Evolutionary conservation across 1,140 invertebrate genomes (phyloP), one percentile per base, ranked within the genome.

Genomic region (Drosophila suzukii): DNA sequence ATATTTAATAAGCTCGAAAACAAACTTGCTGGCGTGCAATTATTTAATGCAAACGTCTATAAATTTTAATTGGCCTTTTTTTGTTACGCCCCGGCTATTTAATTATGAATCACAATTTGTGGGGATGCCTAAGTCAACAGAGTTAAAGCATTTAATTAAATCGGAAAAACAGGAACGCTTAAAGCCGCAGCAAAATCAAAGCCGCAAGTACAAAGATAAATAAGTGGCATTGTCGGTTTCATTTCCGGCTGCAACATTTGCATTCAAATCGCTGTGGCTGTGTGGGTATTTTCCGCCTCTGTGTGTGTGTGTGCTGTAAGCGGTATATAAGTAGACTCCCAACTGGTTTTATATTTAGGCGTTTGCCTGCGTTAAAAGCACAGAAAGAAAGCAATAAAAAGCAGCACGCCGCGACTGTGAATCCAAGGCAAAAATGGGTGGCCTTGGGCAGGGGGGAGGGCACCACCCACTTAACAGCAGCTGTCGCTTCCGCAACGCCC

Each of bases 181-280:
- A 75, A 89, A 89, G 83, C 80, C 84, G 77, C 75, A 88, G 83
- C 75, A 76, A 88, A 88, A 89, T 88, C 84, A 83, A 70, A 89
- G 84, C 84, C 84, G 84, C 84, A 89, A 88, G 84, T 89, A 88
- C 76, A 89, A 89, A 88, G 83, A 88, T 88, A 89, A 88, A 88
- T 88, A 88, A 88, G 83, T 88, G 83, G 84, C 84, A 84, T 89
- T 89, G 85, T 90, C 85, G 84, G 85, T 89, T 89, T 89, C 84
- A 89, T 89, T 89, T 89, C 84, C 85, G 76, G 85, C 79, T 84
- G 73, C 78, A 81, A 75, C 84, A 89, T 89, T 89, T 89, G 84
- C 84, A 89, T 89, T 65, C 77, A 81, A 89, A 89, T 89, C 81
- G 75, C 56, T 75, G 46, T 53, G 49, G 41, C 27, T 59, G 55